A percentile compares a stretch with the other conserved stretches of the same genome.
Conservation (phyloP, 2,113 vertebrate species). For the Sula dactylatra region DNA sequence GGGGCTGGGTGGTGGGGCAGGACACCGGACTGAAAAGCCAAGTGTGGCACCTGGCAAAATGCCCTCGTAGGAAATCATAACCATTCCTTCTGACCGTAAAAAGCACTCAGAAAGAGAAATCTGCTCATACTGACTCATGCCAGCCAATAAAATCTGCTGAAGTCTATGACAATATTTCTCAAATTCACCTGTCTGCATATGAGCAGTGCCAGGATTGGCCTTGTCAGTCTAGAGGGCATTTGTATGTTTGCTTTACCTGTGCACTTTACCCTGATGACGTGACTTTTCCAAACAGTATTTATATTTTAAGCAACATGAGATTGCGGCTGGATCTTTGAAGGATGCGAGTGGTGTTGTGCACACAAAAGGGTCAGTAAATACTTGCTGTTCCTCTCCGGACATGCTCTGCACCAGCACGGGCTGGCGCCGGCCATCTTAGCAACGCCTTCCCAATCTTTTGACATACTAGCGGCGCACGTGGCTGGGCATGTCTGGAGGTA, state of each 20-base stretch:
- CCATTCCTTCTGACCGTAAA: fast-evolving
- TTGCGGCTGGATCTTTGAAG: neutral
- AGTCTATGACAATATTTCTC: neutral
- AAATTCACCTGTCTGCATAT: neutral
- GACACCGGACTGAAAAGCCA: neutral
- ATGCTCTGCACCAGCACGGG: fast-evolving
- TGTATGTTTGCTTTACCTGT: neutral
- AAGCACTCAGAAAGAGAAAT: neutral
- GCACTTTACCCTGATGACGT: neutral
- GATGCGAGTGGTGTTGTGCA: neutral
- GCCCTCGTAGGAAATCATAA: neutral
- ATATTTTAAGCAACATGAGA: neutral
- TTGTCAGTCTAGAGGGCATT: neutral
- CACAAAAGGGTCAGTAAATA: fast-evolving
- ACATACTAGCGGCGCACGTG: fast-evolving
- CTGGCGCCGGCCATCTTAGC: neutral
- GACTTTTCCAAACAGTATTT: neutral
- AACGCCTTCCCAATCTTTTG: neutral
- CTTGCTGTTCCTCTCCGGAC: neutral
- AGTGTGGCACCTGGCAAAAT: neutral
- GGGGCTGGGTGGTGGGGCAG: neutral
- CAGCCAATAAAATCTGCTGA: neutral
- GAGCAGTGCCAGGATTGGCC: neutral
- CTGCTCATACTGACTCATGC: neutral
- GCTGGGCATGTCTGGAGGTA: neutral